Base-by-base conservation (phyloP, 2,888 invertebrate genomes). In the Vandiemenella viatica region DNA sequence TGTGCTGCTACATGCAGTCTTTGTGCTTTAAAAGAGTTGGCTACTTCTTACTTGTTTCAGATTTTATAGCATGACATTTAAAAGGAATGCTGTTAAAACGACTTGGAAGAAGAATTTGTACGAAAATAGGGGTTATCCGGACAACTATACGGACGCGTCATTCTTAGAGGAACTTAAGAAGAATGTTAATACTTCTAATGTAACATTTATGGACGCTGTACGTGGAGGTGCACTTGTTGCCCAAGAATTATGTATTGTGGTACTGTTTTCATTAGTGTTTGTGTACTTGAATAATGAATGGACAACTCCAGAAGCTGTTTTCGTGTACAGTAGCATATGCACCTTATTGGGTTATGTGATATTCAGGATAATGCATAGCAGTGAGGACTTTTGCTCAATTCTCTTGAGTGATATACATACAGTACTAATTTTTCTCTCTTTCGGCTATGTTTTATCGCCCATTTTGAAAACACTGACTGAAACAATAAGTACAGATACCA, bases 401-500 rank as follows among this genome's bases (percentile, higher is more conserved):
- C 54, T 65, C 44, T 55, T 61, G 48, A 75, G 79, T 57, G 83
- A 91, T 62, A 64, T 84, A 0, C 79, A 85, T 64, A 91, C 86
- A 0, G 77, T 86, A 0, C 61, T 86, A 26, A 81, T 89, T 7
- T 92, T 92, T 60, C 63, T 91, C 2, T 77, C 84, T 0, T 83
- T 93, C 62, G 91, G 92, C 1, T 91, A 87, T 61, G 74, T 91
- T 47, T 72, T 95, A 51, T 91, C 95, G 0, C 97, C 96, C 0
- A 77, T 96, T 16, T 67, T 95, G 23, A 89, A 95, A 64, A 96
- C 93, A 0, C 71, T 98, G 45, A 97, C 98, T 0, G 90, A 92
- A 63, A 92, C 95, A 0, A 88, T 98, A 2, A 93, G 93, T 61
- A 96, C 96, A 0, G 96, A 98, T 62, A 95, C 97, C 0, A 95